Evolutionary conservation across 1,140 invertebrate genomes (phyloP).

Genomic region (Cotesia typhae): DNA sequence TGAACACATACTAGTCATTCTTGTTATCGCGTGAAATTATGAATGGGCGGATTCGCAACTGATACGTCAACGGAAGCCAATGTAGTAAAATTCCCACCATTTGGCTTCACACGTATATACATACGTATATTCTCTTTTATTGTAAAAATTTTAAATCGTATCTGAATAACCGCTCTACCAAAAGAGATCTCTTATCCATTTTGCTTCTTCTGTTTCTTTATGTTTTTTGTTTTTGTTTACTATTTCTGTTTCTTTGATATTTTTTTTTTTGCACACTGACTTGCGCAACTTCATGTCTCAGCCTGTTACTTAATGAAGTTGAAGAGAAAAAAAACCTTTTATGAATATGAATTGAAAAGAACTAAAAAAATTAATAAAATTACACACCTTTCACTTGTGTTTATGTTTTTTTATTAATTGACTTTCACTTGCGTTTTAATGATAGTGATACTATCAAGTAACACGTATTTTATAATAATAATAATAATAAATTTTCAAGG

Average conservation of each 20-base stretch:
- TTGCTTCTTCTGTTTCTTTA: no score
- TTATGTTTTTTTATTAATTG: neutral
- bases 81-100: constrained; percentile 42
- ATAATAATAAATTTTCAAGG: no score
- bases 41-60: constrained; percentile 47
- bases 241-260: neutral
- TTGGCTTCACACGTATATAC: constrained; percentile 18
- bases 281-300: neutral
- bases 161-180: constrained; percentile 16
- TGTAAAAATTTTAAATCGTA: neutral
- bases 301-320: constrained; percentile 3
- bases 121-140: constrained; percentile 18
- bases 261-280: neutral
- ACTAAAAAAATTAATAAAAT: neutral
- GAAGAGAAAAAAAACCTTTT: neutral
- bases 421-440: neutral
- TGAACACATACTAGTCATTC: constrained; percentile 33
- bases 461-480: neutral
- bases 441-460: neutral
- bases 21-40: constrained; percentile 47
- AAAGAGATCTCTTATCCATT: neutral
- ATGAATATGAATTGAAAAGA: no score
- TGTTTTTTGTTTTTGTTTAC: constrained; percentile 13
- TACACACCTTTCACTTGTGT: constrained; percentile 8
- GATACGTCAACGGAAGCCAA: constrained; percentile 40